Conservation (phyloP, 2,888 invertebrate species). For the Folsomia candida region DNA sequence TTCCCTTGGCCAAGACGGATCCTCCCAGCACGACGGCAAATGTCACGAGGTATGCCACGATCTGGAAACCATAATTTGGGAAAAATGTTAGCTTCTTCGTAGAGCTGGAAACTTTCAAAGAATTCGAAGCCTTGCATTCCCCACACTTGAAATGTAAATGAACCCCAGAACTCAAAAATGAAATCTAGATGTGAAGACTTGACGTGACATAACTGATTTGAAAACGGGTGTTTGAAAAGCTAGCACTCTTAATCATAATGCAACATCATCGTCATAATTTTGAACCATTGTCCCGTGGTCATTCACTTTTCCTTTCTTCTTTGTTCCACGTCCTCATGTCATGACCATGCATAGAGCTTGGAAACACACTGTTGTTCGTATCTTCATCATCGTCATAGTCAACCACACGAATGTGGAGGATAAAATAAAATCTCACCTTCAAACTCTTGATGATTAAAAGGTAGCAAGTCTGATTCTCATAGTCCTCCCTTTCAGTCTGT, state of each 20-base stretch:
- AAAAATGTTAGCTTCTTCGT: background rate
- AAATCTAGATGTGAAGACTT: no score
- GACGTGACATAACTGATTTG: background rate
- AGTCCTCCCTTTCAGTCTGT: constrained; percentile 84
- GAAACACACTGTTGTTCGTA: no score
- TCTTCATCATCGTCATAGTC: background rate
- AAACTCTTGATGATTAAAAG: constrained; percentile 79
- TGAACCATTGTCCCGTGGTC: background rate
- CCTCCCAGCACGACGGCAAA: constrained; percentile 80
- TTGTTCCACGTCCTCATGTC: no score
- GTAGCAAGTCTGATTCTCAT: constrained; percentile 82
- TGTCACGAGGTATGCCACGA: constrained; percentile 75
- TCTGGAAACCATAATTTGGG: constrained; percentile 32
- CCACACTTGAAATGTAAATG: background rate
- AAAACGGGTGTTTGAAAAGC: no score
- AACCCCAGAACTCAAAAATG: background rate
- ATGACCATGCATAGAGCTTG: no score
- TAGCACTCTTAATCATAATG: no score
- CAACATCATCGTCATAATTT: background rate
- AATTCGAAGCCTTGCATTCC: no score
- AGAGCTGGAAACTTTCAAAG: no score
- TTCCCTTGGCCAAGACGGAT: constrained; percentile 84
- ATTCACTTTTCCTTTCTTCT: background rate
- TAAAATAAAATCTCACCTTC: constrained; percentile 60
- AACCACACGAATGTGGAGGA: no score